Percentiles rank a stretch among this genome's conserved stretches.
These are phyloP conservation scores for Brachypterus glaber DNA, from an alignment of 2,888 invertebrate species.

Conservation along the genomic window DNA sequence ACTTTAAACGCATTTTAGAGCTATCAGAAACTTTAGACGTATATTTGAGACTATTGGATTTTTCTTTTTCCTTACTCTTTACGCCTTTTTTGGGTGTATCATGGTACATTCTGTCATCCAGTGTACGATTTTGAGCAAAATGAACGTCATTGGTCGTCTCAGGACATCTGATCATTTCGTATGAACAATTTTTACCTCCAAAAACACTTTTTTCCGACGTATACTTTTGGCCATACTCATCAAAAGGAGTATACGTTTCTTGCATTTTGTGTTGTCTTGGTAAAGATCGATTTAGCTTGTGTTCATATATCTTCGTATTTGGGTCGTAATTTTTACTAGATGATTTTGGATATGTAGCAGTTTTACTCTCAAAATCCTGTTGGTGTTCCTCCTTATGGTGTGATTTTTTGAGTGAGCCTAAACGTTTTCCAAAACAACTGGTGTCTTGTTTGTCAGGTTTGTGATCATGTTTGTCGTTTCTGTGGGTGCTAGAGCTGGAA, in stretches of 20 bases:
- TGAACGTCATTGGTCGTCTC: constrained; percentile 36
- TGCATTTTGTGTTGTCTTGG: constrained; percentile 34
- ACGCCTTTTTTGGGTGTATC: constrained; percentile 28
- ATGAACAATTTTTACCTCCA: constrained; percentile 29
- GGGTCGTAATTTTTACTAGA: constrained; percentile 11
- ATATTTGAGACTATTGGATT: constrained; percentile 46
- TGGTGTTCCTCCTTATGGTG: constrained; percentile 27
- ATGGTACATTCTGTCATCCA: constrained; percentile 29
- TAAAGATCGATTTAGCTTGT: constrained; percentile 34
- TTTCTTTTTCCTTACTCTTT: constrained; percentile 35
- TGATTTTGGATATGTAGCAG: constrained; percentile 34
- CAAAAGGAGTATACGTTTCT: constrained; percentile 15
- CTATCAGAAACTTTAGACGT: constrained; percentile 43
- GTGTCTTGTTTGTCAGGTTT: constrained; percentile 16
- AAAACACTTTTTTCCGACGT: constrained; percentile 20
- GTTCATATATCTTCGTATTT: constrained; percentile 17
- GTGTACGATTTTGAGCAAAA: constrained; percentile 36
- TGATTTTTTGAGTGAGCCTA: constrained; percentile 34
- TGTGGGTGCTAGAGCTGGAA: constrained; percentile 24
- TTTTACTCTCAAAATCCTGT: constrained; percentile 26
- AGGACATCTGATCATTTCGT: constrained; percentile 39
- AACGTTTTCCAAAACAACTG: constrained; percentile 37
- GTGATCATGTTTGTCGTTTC: constrained; percentile 19
- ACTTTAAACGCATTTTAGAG: constrained; percentile 40
- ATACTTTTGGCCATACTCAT: constrained; percentile 13